Percentiles rank a stretch among this genome's conserved stretches.
Evolutionary conservation across 2,113 vertebrate genomes (phyloP).

Genomic region (Neolamprologus caudopunctatus): DNA sequence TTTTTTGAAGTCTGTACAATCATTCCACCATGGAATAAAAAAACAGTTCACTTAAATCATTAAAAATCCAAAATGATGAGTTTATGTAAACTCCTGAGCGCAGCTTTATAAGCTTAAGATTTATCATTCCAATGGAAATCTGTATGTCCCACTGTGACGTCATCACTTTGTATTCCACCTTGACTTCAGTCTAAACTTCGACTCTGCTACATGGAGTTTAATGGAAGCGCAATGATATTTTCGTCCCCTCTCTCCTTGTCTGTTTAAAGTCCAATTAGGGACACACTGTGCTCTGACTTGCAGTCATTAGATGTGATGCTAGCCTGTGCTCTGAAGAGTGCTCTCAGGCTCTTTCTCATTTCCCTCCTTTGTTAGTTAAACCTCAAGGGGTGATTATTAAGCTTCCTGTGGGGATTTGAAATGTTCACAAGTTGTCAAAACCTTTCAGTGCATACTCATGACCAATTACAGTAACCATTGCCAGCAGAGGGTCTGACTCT

Average conservation of each 20-base stretch:
- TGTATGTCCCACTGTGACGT: not conserved
- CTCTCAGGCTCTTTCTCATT: conserved; percentile 2
- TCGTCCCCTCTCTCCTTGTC: not conserved
- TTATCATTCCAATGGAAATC: not conserved
- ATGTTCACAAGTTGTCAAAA: conserved; percentile 15
- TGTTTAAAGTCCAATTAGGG: conserved; percentile 40
- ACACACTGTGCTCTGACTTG: not conserved
- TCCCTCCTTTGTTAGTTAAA: not conserved
- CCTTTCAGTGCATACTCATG: not conserved
- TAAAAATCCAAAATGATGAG: not conserved
- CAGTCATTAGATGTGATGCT: conserved; percentile 26
- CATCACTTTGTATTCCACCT: not conserved
- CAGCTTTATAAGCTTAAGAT: not conserved
- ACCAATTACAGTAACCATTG: not conserved
- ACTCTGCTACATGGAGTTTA: not conserved
- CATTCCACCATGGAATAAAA: not conserved
- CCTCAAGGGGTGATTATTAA: conserved; percentile 11
- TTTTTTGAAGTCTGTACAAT: not conserved
- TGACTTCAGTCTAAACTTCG: not conserved
- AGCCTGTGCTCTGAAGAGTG: not conserved
- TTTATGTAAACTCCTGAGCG: not conserved
- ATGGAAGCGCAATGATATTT: conserved; percentile 4
- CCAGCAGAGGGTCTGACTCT: not conserved
- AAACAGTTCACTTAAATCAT: not conserved
- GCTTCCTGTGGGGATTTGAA: conserved; percentile 3